phyloP scores from a whole-genome alignment of 2,797 vertebrate genomes.

The Jordanella pulchra region DNA sequence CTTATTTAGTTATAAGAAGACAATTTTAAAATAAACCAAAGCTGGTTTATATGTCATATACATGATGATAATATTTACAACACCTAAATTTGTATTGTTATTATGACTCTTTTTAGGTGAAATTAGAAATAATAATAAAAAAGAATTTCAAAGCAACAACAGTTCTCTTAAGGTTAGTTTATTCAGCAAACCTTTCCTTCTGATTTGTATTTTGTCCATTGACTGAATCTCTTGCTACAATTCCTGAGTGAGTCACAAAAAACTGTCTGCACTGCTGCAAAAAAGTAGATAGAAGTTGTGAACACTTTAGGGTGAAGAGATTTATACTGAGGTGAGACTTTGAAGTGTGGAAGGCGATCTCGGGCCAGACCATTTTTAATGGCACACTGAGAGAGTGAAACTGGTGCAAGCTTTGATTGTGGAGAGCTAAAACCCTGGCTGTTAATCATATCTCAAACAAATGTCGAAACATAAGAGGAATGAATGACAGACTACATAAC shows the following conservation, averaged over 20 bases:
- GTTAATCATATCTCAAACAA: conserved; percentile 39
- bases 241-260: conserved; percentile 67
- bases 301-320: conserved; percentile 85
- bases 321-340: conserved; percentile 69
- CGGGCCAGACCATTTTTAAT: conserved; percentile 62
- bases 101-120: conserved; percentile 79
- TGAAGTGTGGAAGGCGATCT: conserved; percentile 37
- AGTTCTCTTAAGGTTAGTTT: conserved; percentile 70
- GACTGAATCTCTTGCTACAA: conserved; percentile 88
- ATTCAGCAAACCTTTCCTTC: conserved; percentile 85
- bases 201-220: conserved; percentile 88
- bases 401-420: conserved; percentile 32
- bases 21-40: conserved; percentile 88
- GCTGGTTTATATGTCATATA: conserved; percentile 79
- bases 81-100: conserved; percentile 64
- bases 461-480: conserved; percentile 31
- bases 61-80: conserved; percentile 82
- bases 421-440: conserved; percentile 38
- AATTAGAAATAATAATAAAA: conserved; percentile 63
- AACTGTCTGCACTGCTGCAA: conserved; percentile 72
- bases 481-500: conserved; percentile 22
- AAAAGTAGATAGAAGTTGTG: conserved; percentile 90
- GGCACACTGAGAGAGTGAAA: conserved; percentile 59
- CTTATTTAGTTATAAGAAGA: conserved; percentile 87
- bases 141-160: conserved; percentile 63